Base-by-base conservation (phyloP, 2,113 vertebrate species). In the Sturnus vulgaris region DNA sequence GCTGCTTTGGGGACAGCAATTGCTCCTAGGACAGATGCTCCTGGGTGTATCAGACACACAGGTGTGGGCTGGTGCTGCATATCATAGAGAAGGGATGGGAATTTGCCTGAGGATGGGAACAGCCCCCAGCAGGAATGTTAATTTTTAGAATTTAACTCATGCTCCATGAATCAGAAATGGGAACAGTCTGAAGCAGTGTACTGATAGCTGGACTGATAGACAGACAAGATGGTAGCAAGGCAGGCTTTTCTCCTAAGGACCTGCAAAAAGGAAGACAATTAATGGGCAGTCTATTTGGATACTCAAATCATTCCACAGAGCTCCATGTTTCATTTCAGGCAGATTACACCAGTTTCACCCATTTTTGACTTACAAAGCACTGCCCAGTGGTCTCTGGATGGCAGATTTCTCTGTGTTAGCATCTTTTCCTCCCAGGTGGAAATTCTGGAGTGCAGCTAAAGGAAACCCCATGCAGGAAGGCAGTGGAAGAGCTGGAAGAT, bases 41-140 rank as follows among this genome's bases (percentile, higher is more conserved):
- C 31, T 31, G 57, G 22, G 23, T n/a, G 7, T 23, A 1, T 22
- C 1, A 10, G 35, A 21, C 0, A 5, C 28, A 39, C 0, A 4
- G 50, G 21, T 6, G 1, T 2, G 5, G 64, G 69, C 30, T 78
- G 70, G 17, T 57, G 65, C 64, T 60, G 55, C 65, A 18, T 30
- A 39, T n/a, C 57, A 33, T 0, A 4, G 35, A 59, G 33, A n/a
- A 21, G 12, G 35, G 39, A 79, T 2, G 15, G 39, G 23, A 88
- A 76, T 71, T 63, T 81, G 60, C 79, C 39, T 88, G 61, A 1
- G 1, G 52, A 44, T 55, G 30, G 17, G 52, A 82, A 39, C 20
- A 59, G 79, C 22, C 8, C 19, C 25, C 4, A 11, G 18, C 24
- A 65, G 52, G 15, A 59, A 6, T 39, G 49, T 15, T 61, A 28